Base-by-base conservation (phyloP, 1,140 invertebrate genomes). In the Heterodera carotae region DNA sequence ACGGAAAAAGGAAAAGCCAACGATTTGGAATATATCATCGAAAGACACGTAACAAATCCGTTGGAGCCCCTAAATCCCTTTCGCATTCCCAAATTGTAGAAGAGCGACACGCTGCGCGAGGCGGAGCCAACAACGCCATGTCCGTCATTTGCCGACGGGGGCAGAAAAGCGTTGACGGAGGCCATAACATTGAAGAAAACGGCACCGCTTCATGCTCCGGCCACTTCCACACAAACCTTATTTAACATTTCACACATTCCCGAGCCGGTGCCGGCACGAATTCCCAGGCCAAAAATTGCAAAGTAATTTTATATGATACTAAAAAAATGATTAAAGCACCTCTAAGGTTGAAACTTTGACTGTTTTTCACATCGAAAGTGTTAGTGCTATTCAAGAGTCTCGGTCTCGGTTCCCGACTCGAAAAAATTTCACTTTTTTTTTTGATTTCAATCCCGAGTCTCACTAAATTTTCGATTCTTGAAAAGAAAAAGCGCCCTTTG, bases 251-350 rank as follows among this genome's bases (percentile, higher is more conserved):
- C 76, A 12, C 31, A 71, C 15, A 34, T 83, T 18, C 82, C 82
- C 4, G 79, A 83, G 12, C 81, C 81, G 8, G 60, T 83, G 10
- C 72, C 81, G 22, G 82, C 82, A 2, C 25, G 70, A 34, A 83
- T 83, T 80, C 82, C 82, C 12, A 29, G 82, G 31, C 82, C 82
- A 31, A 83, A 83, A 74, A 80, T 83, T 69, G 69, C 83, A 36
- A 79, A 83, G 39, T 83, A 76, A 75, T 36, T 77, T 31, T 18
- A 18, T 4, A 18, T 10, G 48, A 3, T 18, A 53, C 15, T 43
- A 22, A 18, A 15, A 53, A 7, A 53, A 18, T 10, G 10, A 39
- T 39, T 39, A 39, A n/a, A n/a, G n/a, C n/a, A n/a, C n/a, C n/a
- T 10, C 36, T 10, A n/a, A n/a, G n/a, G n/a, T n/a, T n/a, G n/a